These are phyloP conservation scores for Lepus europaeus DNA, from an alignment of 2,113 vertebrate genomes.

Conservation along the genomic window DNA sequence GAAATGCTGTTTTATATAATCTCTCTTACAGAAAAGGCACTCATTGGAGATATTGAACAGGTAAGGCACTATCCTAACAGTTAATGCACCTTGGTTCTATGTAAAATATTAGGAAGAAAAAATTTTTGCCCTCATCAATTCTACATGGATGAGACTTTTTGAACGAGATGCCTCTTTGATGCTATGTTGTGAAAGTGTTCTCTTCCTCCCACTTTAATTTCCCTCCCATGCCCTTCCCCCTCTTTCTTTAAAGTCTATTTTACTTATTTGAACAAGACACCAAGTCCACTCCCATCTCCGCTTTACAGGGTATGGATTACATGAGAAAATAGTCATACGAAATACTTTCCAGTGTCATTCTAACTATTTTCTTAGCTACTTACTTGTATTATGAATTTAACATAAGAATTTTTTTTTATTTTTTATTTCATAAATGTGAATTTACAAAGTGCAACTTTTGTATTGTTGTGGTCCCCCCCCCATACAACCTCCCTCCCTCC, in stretches of 20 bases:
- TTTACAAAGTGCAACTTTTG: too few species aligned
- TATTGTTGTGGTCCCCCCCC: too few species aligned
- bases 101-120: neutral
- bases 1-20: neutral
- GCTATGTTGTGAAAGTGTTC: neutral
- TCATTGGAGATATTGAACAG: neutral
- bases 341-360: neutral
- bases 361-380: neutral
- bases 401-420: neutral
- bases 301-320: neutral
- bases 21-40: neutral
- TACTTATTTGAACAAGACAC: neutral
- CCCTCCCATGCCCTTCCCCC: neutral
- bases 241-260: neutral
- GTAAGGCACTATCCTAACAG: neutral
- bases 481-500: too few species aligned
- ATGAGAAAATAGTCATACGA: neutral
- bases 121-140: neutral
- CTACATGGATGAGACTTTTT: neutral
- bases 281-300: neutral
- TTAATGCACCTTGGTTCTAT: neutral
- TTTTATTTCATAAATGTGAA: too few species aligned
- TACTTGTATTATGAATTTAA: neutral
- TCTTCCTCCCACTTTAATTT: neutral
- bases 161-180: neutral